Evolutionary conservation across 1,140 invertebrate genomes (phyloP), one percentile per base, ranked within the genome.

Genomic region (Drosophila takahashii): DNA sequence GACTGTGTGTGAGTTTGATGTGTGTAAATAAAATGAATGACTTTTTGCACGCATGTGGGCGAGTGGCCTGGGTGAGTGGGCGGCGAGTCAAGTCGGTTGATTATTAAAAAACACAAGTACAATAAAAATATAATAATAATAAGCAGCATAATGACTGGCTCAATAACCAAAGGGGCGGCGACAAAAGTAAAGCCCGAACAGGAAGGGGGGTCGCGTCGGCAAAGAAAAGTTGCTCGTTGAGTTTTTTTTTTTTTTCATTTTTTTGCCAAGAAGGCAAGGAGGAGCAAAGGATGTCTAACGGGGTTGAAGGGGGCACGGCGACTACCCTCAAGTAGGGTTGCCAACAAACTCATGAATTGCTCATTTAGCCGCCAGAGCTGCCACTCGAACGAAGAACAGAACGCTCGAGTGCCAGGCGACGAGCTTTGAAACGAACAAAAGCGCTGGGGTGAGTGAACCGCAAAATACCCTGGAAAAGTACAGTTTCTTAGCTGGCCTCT

Each of bases 291-390:
- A 86, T 57, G 52, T 59, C 32, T 36, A 70, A 57, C 64, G 56
- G 51, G 22, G 18, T 6, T 32, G 27, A 18, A 15, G 10, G 13
- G 44, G 16, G 50, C 22, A 27, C 13, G 37, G 62, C 51, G 58
- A n/a, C 37, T 36, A 39, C 51, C 56, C 69, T 87, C 66, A 79
- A 86, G 80, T 78, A 85, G 79, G 79, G 79, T 80, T 89, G 79
- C 83, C 84, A 89, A 89, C 81, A 86, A 71, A 75, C 72, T 65
- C 84, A 84, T 89, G 84, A 89, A 89, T 89, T 89, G 84, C 84
- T 89, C 84, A 89, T 89, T 89, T 89, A 80, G 84, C 67, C 78
- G 70, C 58, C 67, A 77, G 81, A 85, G 79, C 78, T 54, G 78
- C 64, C 84, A 80, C 84, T 89, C 69, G 72, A 89, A 75, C 67